Base-by-base conservation (phyloP, 2,113 vertebrate species). In the Salminus brasiliensis region DNA sequence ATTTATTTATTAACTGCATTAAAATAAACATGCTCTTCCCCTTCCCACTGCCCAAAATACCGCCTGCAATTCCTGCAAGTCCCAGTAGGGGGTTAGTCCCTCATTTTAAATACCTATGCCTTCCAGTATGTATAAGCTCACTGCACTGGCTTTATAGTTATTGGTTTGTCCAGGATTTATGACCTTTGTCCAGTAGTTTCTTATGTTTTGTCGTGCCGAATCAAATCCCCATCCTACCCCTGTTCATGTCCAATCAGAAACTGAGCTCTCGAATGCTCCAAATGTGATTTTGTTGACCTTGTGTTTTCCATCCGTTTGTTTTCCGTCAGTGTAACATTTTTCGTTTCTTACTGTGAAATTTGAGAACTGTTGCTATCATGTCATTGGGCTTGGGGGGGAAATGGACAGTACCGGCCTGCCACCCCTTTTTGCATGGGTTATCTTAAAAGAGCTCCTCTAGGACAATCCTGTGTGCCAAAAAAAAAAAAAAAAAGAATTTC, bases 401-500 rank as follows among this genome's bases (percentile, higher is more conserved):
- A 82, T 73, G 72, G 76, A 84, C 88, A 74, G 45, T 75, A 80
- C 27, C 62, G n/a, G 76, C 74, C 55, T 78, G 45, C 79, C 68
- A 77, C 52, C 5, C n/a, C 52, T 23, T 41, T 55, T 82, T 69
- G 74, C 83, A 79, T 81, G 79, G 72, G 67, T 86, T 78, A 23
- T 60, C 62, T 43, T 81, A 79, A 84, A 74, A 84, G 78, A 83
- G 45, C 83, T 84, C 85, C 85, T 88, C 83, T 86, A 82, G 89
- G 91, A 93, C 90, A 92, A 92, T 92, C 92, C 89, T 90, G 84
- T 90, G 91, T 93, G 92, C 92, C 93, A 94, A 92, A 92, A 83
- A 76, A 88, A 87, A 23, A 23, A n/a, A 94, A 92, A 92, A 83
- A 76, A 88, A 87, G 18, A 23, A n/a, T 23, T 72, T 52, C 29